Conservation (phyloP, 2,113 vertebrate genomes). For the Balaenoptera acutorostrata region DNA sequence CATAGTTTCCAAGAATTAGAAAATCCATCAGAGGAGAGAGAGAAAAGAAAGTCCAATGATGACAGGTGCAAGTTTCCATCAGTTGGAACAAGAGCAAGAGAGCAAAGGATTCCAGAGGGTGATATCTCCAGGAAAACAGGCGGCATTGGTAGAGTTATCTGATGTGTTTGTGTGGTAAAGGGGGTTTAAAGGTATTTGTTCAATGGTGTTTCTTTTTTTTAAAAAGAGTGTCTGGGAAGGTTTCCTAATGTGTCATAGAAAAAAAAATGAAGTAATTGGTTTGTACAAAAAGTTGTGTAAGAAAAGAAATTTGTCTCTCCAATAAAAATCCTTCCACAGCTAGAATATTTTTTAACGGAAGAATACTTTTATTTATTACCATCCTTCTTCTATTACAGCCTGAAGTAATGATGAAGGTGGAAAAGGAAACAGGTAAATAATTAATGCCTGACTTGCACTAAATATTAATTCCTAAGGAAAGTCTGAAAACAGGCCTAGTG, state of each 20-base stretch:
- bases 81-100: neutral
- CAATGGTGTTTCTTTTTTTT: neutral
- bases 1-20: neutral
- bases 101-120: neutral
- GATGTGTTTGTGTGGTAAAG: neutral
- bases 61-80: neutral
- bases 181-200: neutral
- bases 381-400: neutral
- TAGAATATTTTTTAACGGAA: neutral
- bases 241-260: neutral
- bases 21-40: neutral
- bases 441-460: neutral
- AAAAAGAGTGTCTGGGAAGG: neutral
- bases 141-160: neutral
- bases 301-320: neutral
- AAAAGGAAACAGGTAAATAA: neutral
- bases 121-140: neutral
- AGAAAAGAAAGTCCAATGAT: neutral
- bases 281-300: neutral
- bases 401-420: neutral
- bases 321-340: neutral
- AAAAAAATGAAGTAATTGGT: neutral
- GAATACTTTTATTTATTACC: neutral
- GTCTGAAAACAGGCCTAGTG: neutral
- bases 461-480: neutral